A percentile compares a stretch with the other conserved stretches of the same genome.
phyloP scores from a whole-genome alignment of 2,113 vertebrate species.

The Gymnogyps californianus region DNA sequence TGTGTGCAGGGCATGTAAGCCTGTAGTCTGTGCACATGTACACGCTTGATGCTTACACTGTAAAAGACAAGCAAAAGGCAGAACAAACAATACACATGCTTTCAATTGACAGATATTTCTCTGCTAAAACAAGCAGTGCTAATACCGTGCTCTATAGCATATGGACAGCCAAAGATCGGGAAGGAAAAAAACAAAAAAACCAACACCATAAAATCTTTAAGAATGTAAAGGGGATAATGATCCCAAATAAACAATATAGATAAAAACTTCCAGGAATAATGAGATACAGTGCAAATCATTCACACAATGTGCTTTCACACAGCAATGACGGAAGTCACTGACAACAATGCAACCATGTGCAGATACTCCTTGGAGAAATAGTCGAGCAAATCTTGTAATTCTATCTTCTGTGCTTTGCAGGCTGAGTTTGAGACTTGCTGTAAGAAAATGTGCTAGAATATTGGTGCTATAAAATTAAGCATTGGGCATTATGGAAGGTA shows the following conservation, averaged over 20 bases:
- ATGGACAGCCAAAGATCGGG: neutral
- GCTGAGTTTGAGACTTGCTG: constrained; percentile 11
- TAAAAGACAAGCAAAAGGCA: constrained; percentile 24
- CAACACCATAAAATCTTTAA: neutral
- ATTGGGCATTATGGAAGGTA: constrained; percentile 10
- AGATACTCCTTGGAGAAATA: constrained; percentile 39
- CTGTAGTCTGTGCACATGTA: neutral
- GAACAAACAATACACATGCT: neutral
- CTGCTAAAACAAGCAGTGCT: neutral
- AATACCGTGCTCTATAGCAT: neutral
- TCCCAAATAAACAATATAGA: constrained; percentile 10
- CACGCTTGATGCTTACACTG: neutral
- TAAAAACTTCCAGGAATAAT: constrained; percentile 63
- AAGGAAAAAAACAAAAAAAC: neutral
- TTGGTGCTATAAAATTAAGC: constrained; percentile 48
- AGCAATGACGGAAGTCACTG: constrained; percentile 45
- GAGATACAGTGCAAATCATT: constrained; percentile 59
- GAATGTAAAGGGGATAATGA: neutral
- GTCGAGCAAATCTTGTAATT: constrained; percentile 29
- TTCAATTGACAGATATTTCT: constrained; percentile 7
- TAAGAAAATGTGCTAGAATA: constrained; percentile 7
- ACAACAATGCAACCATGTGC: constrained; percentile 46
- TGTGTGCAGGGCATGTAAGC: neutral
- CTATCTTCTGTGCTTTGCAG: neutral
- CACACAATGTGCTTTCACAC: constrained; percentile 38